A percentile compares a stretch with the other conserved stretches of the same genome.
These are phyloP conservation scores for Busseola fusca DNA, from an alignment of 2,888 invertebrate species.

Conservation along the genomic window DNA sequence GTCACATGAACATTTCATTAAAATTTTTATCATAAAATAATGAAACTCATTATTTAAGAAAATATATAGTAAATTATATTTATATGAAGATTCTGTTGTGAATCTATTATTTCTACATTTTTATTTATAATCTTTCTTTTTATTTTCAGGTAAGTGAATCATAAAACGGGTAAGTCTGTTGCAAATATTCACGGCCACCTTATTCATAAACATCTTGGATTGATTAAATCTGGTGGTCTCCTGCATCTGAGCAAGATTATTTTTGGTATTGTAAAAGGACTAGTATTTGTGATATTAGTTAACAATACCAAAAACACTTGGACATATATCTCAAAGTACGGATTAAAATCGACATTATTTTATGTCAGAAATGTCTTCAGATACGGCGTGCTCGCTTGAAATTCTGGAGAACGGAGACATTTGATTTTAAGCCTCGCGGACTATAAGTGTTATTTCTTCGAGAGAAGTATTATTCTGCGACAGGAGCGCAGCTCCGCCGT, in stretches of 20 bases:
- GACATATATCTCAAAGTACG: constrained; percentile 62
- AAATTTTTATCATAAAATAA: too few relatives aligned
- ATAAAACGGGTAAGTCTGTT: constrained; percentile 27
- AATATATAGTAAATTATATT: background rate
- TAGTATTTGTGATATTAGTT: constrained; percentile 2
- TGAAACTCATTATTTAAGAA: too few relatives aligned
- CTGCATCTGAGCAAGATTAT: background rate
- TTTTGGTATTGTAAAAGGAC: background rate
- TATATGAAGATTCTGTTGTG: background rate
- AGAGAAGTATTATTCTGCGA: constrained; percentile 88
- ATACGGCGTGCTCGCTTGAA: constrained; percentile 77
- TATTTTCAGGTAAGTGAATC: constrained; percentile 50
- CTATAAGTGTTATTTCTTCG: constrained; percentile 89
- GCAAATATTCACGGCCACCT: background rate
- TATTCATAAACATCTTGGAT: background rate
- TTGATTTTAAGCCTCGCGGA: constrained; percentile 89
- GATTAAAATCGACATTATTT: constrained; percentile 75
- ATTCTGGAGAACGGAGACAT: constrained; percentile 84
- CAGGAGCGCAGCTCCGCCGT: constrained; percentile 86
- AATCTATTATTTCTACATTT: background rate
- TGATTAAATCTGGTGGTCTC: background rate
- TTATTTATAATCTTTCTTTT: background rate
- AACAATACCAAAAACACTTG: background rate
- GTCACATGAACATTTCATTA: background rate
- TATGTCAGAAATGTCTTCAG: constrained; percentile 77